These are phyloP conservation scores for Spodoptera picta DNA, from an alignment of 2,888 invertebrate genomes.

Conservation along the genomic window DNA sequence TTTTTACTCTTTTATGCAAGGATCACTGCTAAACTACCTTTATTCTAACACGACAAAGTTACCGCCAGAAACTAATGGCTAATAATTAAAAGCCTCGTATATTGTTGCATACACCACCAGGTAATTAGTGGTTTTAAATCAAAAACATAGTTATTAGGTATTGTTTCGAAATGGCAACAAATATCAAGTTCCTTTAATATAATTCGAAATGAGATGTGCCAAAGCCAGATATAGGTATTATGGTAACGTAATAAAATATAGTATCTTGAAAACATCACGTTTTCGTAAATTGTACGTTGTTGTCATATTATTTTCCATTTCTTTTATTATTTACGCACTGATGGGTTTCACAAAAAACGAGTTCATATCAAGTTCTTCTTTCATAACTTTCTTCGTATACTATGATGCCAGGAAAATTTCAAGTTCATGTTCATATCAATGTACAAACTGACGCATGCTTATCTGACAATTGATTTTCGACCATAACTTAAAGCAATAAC, in stretches of 20 bases:
- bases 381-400: slow-evolving; percentile 13
- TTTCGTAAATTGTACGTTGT: slow-evolving; percentile 19
- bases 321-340: slow-evolving; percentile 26
- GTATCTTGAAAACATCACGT: slow-evolving; percentile 2
- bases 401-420: slow-evolving; percentile 8
- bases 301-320: slow-evolving; percentile 11
- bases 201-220: background rate
- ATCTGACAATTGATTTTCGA: too few relatives aligned
- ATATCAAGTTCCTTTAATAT: slow-evolving; percentile 1
- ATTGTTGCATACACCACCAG: slow-evolving; percentile 18
- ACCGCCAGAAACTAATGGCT: too few relatives aligned
- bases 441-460: too few relatives aligned
- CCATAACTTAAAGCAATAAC: too few relatives aligned
- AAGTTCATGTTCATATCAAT: too few relatives aligned
- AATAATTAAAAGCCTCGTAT: slow-evolving; percentile 10
- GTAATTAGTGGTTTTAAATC: slow-evolving; percentile 21
- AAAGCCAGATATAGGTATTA: slow-evolving; percentile 6
- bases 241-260: background rate
- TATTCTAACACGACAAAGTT: too few relatives aligned
- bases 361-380: slow-evolving; percentile 9
- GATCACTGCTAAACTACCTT: too few relatives aligned
- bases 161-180: slow-evolving; percentile 1
- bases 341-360: slow-evolving; percentile 22
- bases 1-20: too few relatives aligned
- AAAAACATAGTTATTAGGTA: slow-evolving; percentile 1